phyloP scores from a whole-genome alignment of 2,888 invertebrate genomes.

The Limnephilus auricula region DNA sequence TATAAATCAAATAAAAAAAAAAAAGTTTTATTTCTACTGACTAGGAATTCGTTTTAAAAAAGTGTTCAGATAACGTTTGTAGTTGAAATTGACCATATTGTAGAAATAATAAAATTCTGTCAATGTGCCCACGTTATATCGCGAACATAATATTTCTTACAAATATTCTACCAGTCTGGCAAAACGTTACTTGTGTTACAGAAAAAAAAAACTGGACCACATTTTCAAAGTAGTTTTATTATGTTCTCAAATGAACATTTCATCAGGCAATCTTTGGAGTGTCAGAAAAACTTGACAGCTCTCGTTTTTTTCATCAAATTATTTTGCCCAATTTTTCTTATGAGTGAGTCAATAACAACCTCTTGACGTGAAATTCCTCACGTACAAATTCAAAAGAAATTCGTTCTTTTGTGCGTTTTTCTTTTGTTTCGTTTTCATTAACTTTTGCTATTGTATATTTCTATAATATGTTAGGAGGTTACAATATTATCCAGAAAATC shows the following conservation, averaged over 20 bases:
- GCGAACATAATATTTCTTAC: neutral
- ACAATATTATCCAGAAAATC: neutral
- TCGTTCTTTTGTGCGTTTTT: neutral
- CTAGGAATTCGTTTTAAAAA: too few relatives aligned
- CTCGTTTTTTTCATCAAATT: neutral
- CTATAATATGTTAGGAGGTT: neutral
- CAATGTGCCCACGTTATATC: neutral
- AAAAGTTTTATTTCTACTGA: too few relatives aligned
- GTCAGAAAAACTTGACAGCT: constrained; percentile 3
- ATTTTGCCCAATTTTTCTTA: neutral
- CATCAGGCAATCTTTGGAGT: neutral
- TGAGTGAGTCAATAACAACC: neutral
- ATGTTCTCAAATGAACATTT: neutral
- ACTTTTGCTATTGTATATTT: neutral
- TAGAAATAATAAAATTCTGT: neutral
- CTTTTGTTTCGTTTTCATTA: neutral
- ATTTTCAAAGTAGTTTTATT: neutral
- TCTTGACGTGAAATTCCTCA: neutral
- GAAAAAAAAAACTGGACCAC: neutral
- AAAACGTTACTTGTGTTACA: neutral
- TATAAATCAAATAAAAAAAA: too few relatives aligned
- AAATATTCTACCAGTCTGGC: neutral
- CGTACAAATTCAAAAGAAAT: neutral
- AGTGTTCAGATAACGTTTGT: too few relatives aligned
- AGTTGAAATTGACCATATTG: too few relatives aligned